Evolutionary conservation across 2,888 invertebrate species (phyloP).

Genomic region (Strigamia maritima): DNA sequence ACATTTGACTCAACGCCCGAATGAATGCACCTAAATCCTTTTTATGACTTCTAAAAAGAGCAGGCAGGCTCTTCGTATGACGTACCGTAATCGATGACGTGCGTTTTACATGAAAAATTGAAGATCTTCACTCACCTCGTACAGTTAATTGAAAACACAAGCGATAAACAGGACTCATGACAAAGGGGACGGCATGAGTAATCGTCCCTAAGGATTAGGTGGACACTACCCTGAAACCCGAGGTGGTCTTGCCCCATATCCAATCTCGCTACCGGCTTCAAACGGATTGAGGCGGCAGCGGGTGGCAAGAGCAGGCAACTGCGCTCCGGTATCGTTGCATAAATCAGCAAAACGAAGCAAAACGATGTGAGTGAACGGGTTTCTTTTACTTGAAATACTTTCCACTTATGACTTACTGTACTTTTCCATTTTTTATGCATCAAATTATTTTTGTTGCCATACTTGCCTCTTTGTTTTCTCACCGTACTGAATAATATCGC

Average conservation of each 20-base stretch:
- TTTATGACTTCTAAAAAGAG: no score
- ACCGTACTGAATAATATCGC: not conserved
- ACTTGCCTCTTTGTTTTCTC: not conserved
- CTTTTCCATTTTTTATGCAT: not conserved
- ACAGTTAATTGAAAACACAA: not conserved
- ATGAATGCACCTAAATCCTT: no score
- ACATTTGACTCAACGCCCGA: no score
- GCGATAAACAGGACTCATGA: not conserved
- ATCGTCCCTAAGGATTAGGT: not conserved
- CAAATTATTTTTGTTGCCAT: not conserved
- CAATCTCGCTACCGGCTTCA: not conserved
- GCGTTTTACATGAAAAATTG: no score
- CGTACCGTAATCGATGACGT: no score
- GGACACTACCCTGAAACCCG: not conserved
- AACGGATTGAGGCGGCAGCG: no score
- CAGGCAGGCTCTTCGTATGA: no score
- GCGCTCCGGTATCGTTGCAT: not conserved
- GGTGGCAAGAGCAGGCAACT: not conserved
- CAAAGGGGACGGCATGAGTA: not conserved
- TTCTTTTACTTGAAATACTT: not conserved
- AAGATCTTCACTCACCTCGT: not conserved
- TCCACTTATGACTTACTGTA: not conserved
- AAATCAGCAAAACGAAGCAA: not conserved
- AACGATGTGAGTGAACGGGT: no score
- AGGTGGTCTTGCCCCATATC: no score